Percentiles rank a stretch among this genome's conserved stretches.
These are phyloP conservation scores for Antitype chi DNA, from an alignment of 2,888 invertebrate species.

Conservation along the genomic window DNA sequence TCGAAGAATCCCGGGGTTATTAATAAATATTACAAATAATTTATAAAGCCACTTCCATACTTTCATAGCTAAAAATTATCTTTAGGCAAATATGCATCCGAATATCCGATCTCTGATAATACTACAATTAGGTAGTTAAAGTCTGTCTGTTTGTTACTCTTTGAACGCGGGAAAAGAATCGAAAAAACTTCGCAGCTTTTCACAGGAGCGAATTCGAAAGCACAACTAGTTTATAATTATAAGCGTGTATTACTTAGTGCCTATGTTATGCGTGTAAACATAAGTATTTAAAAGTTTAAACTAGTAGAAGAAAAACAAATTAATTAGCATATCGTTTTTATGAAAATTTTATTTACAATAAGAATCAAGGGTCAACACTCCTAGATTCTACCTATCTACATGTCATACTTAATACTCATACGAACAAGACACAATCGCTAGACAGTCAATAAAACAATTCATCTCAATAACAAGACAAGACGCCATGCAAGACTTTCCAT, in stretches of 20 bases:
- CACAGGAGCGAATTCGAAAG: not conserved
- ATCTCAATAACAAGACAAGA: not conserved
- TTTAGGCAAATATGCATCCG: too few species aligned
- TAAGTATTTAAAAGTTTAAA: not conserved
- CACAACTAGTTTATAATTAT: too few species aligned
- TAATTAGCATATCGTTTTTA: not conserved
- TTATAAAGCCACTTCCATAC: too few species aligned
- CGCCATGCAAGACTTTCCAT: slow-evolving; percentile 19
- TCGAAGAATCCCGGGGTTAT: too few species aligned
- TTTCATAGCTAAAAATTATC: too few species aligned
- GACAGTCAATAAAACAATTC: slow-evolving; percentile 15
- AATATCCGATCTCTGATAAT: too few species aligned
- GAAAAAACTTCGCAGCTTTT: not conserved
- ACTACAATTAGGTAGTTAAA: not conserved
- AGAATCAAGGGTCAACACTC: not conserved
- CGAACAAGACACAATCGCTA: not conserved
- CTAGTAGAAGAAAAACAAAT: not conserved
- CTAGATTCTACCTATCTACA: not conserved
- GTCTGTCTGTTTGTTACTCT: not conserved
- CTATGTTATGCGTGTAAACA: not conserved
- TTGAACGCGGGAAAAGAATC: not conserved
- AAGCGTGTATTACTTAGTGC: too few species aligned
- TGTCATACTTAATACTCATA: not conserved
- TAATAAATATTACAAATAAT: too few species aligned
- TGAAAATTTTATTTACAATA: not conserved